phyloP scores from a whole-genome alignment of 2,797 vertebrate species.

The Numenius phaeopus region DNA sequence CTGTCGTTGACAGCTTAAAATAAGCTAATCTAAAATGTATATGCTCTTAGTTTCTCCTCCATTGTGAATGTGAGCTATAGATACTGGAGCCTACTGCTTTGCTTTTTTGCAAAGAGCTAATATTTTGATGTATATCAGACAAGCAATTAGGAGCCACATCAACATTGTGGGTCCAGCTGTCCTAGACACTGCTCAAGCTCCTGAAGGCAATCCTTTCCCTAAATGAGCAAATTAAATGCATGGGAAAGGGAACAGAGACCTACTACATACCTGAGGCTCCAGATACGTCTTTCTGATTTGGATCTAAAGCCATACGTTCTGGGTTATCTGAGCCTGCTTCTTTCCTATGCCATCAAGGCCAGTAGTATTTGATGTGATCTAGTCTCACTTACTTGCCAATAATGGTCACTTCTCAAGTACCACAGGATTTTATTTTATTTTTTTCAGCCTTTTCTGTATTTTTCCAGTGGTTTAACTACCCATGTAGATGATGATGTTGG shows the following conservation, averaged over 20 bases:
- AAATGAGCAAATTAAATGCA: neutral
- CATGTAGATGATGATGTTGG: neutral
- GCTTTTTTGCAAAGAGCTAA: neutral
- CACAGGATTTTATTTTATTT: neutral
- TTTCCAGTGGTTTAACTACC: neutral
- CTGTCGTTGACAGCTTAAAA: neutral
- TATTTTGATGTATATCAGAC: neutral
- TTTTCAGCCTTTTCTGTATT: neutral
- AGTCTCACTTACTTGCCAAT: neutral
- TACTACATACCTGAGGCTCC: neutral
- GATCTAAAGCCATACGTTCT: neutral
- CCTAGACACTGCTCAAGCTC: neutral
- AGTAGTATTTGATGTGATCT: neutral
- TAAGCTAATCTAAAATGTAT: neutral
- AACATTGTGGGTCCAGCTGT: neutral
- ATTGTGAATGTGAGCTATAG: neutral
- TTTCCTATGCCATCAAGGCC: neutral
- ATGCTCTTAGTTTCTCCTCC: neutral
- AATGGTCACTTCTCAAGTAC: neutral
- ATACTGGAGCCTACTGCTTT: neutral
- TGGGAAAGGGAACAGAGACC: neutral
- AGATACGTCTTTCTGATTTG: neutral
- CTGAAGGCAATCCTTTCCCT: neutral
- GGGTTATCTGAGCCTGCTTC: neutral
- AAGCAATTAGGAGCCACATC: neutral